Base-by-base conservation (phyloP, 2,113 vertebrate species). In the Puma concolor region DNA sequence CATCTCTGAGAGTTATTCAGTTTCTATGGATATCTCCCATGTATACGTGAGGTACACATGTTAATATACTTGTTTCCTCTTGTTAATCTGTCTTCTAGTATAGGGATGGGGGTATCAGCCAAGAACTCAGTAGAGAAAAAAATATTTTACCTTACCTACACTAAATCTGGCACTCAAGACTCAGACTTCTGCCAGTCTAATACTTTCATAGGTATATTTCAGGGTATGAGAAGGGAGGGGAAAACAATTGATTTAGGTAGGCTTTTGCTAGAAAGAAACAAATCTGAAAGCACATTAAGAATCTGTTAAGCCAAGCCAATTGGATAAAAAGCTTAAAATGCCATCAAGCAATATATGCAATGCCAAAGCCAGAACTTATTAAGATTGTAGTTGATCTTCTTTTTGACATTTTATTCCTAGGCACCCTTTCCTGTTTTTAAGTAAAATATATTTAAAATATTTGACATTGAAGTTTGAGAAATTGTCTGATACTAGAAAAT, bases 221-320 rank as follows among this genome's bases (percentile, higher is more conserved):
- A 44, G 31, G 16, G 17, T 71, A 44, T 64, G 33, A 97, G 36
- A 81, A 76, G 64, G 79, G 17, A 83, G 38, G 63, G 52, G 29
- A n/a, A 89, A 74, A 72, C 23, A 64, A 19, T 38, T 76, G 33
- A 7, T 95, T 88, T 21, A 84, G 8, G 7, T 76, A 54, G 21
- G 14, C 5, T 96, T 96, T 88, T 93, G 21, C 11, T 64, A 23
- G 6, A 63, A 74, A 66, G 36, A 86, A 97, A 76, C 19, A 94
- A 69, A 90, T 90, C 54, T 92, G 44, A 92, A 97, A 81, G 77
- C 17, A 86, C 74, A 66, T 87, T 89, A 97, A 82, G 7, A 80
- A 36, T 91, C 27, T 91, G 81, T 85, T 95, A 96, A 21, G 41
- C 27, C 33, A 85, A 94, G 10, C 7, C 4, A 89, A 31, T 13